These are phyloP conservation scores for Aythya baeri DNA, from an alignment of 2,113 vertebrate genomes.

Conservation along the genomic window DNA sequence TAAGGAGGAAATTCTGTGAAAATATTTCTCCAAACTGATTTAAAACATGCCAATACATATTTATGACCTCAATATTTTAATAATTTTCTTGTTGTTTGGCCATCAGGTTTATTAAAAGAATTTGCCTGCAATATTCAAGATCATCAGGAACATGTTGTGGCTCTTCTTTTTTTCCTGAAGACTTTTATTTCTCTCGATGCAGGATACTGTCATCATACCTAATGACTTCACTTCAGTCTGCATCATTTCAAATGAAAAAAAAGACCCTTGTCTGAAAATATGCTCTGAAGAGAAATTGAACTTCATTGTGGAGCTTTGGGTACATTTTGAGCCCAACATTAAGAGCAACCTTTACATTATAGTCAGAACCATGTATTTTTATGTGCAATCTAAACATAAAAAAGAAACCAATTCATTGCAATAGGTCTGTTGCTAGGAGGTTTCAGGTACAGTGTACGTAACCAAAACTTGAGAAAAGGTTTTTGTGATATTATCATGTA, in stretches of 20 bases:
- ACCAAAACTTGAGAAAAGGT: neutral
- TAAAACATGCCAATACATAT: neutral
- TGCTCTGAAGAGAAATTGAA: neutral
- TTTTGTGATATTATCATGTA: neutral
- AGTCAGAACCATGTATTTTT: neutral
- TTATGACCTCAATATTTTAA: neutral
- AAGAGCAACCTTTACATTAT: neutral
- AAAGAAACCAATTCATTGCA: neutral
- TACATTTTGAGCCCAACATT: neutral
- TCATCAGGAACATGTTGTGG: neutral
- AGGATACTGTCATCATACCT: neutral
- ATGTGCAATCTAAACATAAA: neutral
- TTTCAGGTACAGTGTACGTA: neutral
- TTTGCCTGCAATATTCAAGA: neutral
- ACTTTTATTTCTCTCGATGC: neutral
- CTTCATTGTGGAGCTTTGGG: neutral
- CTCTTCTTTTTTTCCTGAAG: neutral
- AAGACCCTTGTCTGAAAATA: neutral
- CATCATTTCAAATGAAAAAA: neutral
- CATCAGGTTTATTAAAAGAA: neutral
- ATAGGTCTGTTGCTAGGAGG: neutral
- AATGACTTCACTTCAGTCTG: neutral
- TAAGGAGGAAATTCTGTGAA: neutral
- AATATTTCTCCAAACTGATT: neutral
- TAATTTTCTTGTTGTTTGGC: neutral